Conservation (phyloP, 2,888 invertebrate species). For the Quadroppia sp. region DNA sequence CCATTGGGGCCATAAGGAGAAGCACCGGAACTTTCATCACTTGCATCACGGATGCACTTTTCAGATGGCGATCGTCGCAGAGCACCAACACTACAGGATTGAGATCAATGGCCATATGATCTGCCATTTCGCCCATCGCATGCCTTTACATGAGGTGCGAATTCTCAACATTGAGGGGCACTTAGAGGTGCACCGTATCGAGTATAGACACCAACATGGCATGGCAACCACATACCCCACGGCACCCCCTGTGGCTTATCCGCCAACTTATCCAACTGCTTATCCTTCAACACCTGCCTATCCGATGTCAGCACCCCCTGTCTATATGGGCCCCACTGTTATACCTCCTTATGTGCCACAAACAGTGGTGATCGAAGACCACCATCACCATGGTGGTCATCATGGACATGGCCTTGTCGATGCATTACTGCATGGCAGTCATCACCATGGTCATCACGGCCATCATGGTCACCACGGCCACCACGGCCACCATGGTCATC, state of each 20-base stretch:
- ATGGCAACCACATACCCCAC: neutral
- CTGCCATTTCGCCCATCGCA: neutral
- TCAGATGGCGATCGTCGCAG: slow-evolving; percentile 1
- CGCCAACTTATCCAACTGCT: too few species aligned
- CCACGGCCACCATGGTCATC: slow-evolving; percentile 3
- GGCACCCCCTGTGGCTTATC: neutral
- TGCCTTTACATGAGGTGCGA: slow-evolving; percentile 13
- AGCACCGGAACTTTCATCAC: neutral
- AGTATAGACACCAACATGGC: slow-evolving; percentile 3
- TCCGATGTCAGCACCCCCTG: neutral
- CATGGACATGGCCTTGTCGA: neutral
- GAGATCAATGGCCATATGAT: neutral
- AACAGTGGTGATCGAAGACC: neutral
- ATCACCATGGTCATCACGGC: neutral
- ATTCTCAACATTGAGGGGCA: slow-evolving; percentile 32
- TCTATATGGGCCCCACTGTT: neutral
- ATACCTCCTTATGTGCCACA: neutral
- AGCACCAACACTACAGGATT: slow-evolving; percentile 22
- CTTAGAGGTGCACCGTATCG: neutral
- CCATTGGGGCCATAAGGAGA: slow-evolving; percentile 20
- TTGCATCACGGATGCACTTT: neutral
- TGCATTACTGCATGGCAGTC: neutral
- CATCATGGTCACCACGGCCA: neutral
- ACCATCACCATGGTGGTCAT: neutral
- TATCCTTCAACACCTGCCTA: neutral